A percentile compares a stretch with the other conserved stretches of the same genome.
phyloP scores from a whole-genome alignment of 2,797 vertebrate species.

The Erpetoichthys calabaricus region DNA sequence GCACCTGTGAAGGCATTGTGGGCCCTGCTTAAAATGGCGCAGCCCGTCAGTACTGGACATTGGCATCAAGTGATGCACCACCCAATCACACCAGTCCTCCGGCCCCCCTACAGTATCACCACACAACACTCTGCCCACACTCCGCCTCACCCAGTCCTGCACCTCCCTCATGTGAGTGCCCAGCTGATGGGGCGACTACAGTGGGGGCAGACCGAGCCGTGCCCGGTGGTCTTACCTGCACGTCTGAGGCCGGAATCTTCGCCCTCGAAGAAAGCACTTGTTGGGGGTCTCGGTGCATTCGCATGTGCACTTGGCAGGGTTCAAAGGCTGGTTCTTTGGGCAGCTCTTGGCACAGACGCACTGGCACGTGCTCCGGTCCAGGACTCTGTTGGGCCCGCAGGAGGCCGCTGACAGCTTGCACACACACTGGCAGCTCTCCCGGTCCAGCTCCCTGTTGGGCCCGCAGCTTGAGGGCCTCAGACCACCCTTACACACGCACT shows the following conservation, averaged over 20 bases:
- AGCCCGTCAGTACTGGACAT: too few relatives aligned
- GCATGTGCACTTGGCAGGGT: slow-evolving; percentile 71
- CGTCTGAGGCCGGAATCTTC: slow-evolving; percentile 73
- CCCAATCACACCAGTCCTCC: too few relatives aligned
- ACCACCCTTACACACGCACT: slow-evolving; percentile 66
- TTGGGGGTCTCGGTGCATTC: slow-evolving; percentile 83
- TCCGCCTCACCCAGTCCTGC: too few relatives aligned
- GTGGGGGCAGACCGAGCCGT: too few relatives aligned
- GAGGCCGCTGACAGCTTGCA: slow-evolving; percentile 54
- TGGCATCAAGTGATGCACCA: too few relatives aligned
- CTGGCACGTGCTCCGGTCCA: slow-evolving; percentile 75
- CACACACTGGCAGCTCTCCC: slow-evolving; percentile 66
- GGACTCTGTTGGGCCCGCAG: slow-evolving; percentile 59
- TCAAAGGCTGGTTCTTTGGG: slow-evolving; percentile 73
- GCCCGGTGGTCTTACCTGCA: slow-evolving; percentile 65
- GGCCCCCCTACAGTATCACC: too few relatives aligned
- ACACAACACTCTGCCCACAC: too few relatives aligned
- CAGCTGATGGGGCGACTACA: too few relatives aligned
- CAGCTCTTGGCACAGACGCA: slow-evolving; percentile 72
- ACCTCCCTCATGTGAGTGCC: too few relatives aligned
- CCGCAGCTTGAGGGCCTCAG: slow-evolving; percentile 57
- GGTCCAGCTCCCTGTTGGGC: slow-evolving; percentile 63
- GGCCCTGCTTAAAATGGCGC: too few relatives aligned
- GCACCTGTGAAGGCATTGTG: too few relatives aligned
- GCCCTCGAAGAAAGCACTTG: slow-evolving; percentile 82